These are phyloP conservation scores for Pollimyrus isidori DNA, from an alignment of 2,113 vertebrate genomes.

Conservation along the genomic window DNA sequence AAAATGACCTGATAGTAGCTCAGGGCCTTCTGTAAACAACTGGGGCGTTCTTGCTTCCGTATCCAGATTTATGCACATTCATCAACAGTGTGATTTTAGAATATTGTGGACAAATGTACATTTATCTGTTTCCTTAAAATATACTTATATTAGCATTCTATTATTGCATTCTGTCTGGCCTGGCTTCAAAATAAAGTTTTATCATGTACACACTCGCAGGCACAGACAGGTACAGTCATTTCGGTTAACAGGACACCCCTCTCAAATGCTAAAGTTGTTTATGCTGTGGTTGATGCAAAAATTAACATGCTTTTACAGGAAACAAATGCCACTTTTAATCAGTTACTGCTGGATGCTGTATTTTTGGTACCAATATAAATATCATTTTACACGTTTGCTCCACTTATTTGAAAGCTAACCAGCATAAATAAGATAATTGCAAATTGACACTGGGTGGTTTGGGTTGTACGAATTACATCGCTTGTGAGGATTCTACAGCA, in stretches of 20 bases:
- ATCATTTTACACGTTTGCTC: constrained; percentile 31
- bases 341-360: constrained; percentile 49
- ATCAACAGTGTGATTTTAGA: neutral
- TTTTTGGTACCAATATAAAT: constrained; percentile 51
- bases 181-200: constrained; percentile 35
- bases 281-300: constrained; percentile 54
- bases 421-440: constrained; percentile 8
- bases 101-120: neutral
- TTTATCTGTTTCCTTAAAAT: constrained; percentile 36
- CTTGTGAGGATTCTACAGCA: constrained; percentile 33
- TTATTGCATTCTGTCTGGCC: constrained; percentile 46
- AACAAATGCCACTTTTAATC: constrained; percentile 63
- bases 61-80: neutral
- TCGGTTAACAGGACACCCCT: constrained; percentile 60
- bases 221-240: constrained; percentile 64
- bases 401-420: constrained; percentile 30
- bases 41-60: neutral
- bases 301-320: constrained; percentile 64
- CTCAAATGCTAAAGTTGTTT: constrained; percentile 60
- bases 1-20: neutral
- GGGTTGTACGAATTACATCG: constrained; percentile 12
- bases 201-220: constrained; percentile 17
- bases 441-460: neutral
- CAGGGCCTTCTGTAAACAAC: neutral
- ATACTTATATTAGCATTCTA: constrained; percentile 29